Evolutionary conservation across 2,797 vertebrate genomes (phyloP).

Genomic region (Antrozous pallidus): DNA sequence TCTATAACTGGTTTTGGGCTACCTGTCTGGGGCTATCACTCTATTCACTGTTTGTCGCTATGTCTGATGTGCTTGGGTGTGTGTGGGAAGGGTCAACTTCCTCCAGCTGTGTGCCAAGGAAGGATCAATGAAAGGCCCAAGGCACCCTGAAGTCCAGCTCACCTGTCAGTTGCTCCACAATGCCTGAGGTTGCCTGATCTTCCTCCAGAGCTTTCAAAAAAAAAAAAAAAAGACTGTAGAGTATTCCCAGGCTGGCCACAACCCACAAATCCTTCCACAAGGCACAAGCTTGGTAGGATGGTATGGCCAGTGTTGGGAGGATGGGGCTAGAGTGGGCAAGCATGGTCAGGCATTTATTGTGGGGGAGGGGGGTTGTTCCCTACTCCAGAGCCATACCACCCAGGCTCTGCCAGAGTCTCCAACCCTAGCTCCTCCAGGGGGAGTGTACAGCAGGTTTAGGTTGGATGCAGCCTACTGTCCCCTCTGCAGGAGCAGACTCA

Average conservation of each 20-base stretch:
- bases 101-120: not conserved
- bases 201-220: not conserved
- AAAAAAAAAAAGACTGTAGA: not conserved
- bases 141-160: not conserved
- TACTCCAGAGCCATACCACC: not conserved
- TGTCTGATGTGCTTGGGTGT: not conserved
- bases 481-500: not conserved
- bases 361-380: not conserved
- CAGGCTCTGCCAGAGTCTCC: not conserved
- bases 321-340: not conserved
- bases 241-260: not conserved
- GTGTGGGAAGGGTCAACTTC: not conserved
- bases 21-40: not conserved
- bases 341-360: not conserved
- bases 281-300: not conserved
- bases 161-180: not conserved
- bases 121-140: not conserved
- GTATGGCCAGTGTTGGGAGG: not conserved
- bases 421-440: not conserved
- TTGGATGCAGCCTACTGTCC: not conserved
- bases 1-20: not conserved
- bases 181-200: not conserved
- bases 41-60: not conserved
- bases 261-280: not conserved
- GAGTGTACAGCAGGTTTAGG: not conserved